Conservation (phyloP, 2,888 invertebrate genomes). For the Seira ritae region DNA sequence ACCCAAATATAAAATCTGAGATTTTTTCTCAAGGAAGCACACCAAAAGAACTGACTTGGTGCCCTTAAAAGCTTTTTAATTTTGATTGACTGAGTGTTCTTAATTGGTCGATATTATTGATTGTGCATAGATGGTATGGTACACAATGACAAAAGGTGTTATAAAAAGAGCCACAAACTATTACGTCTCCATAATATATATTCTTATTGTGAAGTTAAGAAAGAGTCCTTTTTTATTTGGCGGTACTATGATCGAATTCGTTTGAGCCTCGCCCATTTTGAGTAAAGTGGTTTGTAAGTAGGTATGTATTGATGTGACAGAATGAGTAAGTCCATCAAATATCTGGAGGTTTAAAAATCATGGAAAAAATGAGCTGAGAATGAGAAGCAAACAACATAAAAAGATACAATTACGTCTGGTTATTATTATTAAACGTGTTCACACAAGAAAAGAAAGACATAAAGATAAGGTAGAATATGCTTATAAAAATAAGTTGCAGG, state of each 20-base stretch:
- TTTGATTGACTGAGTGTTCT: no score
- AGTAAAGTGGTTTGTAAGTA: background rate
- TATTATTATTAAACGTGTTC: constrained; percentile 24
- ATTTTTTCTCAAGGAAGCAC: no score
- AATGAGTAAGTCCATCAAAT: background rate
- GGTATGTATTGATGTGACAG: background rate
- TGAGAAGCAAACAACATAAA: constrained; percentile 4
- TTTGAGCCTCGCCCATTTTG: background rate
- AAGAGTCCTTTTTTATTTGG: no score
- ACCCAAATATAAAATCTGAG: no score
- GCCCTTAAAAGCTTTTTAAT: no score
- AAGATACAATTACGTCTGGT: constrained; percentile 10
- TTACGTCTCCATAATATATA: no score
- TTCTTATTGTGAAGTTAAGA: no score
- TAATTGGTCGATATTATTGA: no score
- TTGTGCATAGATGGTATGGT: background rate
- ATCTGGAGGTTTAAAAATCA: background rate
- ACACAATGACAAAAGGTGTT: background rate
- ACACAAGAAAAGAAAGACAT: constrained; percentile 20
- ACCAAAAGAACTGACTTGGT: no score
- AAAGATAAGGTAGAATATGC: background rate
- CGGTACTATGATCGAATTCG: background rate
- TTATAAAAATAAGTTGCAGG: background rate
- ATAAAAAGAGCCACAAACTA: background rate
- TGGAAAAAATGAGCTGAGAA: background rate